Evolutionary conservation across 2,797 vertebrate species (phyloP), one percentile per base, ranked within the genome.

Genomic region (Semaprochilodus insignis): DNA sequence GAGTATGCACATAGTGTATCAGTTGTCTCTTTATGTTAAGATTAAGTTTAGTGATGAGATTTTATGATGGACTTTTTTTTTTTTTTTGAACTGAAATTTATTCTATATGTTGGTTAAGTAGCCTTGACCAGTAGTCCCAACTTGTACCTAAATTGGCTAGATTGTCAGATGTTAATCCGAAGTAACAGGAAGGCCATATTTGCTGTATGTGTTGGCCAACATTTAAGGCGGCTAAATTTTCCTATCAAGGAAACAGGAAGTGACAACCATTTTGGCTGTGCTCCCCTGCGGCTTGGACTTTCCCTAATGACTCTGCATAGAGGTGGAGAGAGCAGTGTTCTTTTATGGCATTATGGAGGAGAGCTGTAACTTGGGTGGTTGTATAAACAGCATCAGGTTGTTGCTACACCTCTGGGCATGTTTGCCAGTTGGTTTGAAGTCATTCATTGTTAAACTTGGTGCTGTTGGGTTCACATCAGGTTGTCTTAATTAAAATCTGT

Each of bases 181-280:
- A 60, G 36, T 63, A 83, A 85, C 85, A 89, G 90, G 88, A 91
- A 90, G 83, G 52, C 40, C 31, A 69, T 55, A 79, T 11, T 55
- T 71, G 25, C 55, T 77, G 52, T 80, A 66, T 63, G 82, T 87
- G 81, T 81, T 57, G 86, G 85, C 87, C 91, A 87, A 87, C 78
- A 85, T 88, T 86, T 85, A 87, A 85, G 88, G 88, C 14, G 63
- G 27, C 92, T 89, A 83, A 93, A 90, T 52, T 85, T 57, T 76
- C 75, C 81, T 78, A 60, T 52, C 48, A 65, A 67, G 48, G 63
- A 69, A 59, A 57, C 83, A 84, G 86, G 86, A 88, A 81, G 86
- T 84, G 80, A 72, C 74, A 25, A 67, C 78, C 82, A 82, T 88
- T 90, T 83, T 83, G 84, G 77, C 86, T 82, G 80, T 66, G 31